These are phyloP conservation scores for Diprion similis DNA, from an alignment of 1,140 invertebrate species.

Conservation along the genomic window DNA sequence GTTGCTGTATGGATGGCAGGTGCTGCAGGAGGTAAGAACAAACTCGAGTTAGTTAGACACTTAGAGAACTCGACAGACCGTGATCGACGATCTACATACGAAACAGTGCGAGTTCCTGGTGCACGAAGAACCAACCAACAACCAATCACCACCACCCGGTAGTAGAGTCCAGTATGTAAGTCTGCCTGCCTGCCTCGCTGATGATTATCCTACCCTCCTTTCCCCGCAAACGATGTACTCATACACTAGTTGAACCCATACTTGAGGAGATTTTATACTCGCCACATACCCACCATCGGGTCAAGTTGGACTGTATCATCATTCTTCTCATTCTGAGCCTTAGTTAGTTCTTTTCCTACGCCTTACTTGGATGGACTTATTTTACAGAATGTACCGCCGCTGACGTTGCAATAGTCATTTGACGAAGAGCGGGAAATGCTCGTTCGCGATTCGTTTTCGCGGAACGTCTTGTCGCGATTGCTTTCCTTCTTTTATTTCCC, in stretches of 20 bases:
- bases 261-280: too few species aligned
- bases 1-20: too few species aligned
- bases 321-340: too few species aligned
- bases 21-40: conserved; percentile 22
- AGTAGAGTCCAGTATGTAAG: background rate
- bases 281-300: too few species aligned
- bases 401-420: too few species aligned
- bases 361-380: background rate
- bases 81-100: conserved; percentile 61
- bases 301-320: too few species aligned
- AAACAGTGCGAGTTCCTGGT: conserved; percentile 61
- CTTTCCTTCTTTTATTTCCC: too few species aligned
- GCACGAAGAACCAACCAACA: conserved; percentile 28
- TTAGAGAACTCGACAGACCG: conserved; percentile 57
- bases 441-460: too few species aligned
- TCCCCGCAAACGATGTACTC: background rate
- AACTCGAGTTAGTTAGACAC: conserved; percentile 43
- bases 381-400: background rate
- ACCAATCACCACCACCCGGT: background rate
- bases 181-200: background rate
- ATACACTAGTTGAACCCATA: too few species aligned
- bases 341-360: background rate
- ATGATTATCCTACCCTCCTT: background rate
- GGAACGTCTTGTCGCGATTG: too few species aligned
- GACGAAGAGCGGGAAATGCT: too few species aligned